phyloP scores from a whole-genome alignment of 2,888 invertebrate species.

The Bugulina stolonifera region DNA sequence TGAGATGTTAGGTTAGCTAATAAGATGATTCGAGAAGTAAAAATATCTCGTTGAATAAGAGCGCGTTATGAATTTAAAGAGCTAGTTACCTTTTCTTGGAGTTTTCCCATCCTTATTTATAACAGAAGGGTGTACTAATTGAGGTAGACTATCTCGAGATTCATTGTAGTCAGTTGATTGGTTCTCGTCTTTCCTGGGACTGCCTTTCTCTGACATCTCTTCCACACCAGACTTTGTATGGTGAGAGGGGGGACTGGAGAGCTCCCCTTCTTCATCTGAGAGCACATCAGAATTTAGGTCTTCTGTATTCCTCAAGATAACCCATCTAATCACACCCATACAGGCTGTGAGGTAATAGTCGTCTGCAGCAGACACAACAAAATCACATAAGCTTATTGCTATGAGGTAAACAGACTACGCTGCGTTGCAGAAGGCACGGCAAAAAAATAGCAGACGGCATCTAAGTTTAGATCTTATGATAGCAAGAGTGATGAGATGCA shows the following conservation, averaged over 20 bases:
- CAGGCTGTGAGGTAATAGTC: slow-evolving; percentile 86
- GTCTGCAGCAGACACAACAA: too few relatives aligned
- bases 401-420: too few relatives aligned
- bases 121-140: slow-evolving; percentile 2
- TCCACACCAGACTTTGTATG: neutral
- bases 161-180: neutral
- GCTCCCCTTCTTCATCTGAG: slow-evolving; percentile 22
- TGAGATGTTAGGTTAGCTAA: too few relatives aligned
- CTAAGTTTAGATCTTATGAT: too few relatives aligned
- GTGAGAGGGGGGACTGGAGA: neutral
- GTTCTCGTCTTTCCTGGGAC: neutral
- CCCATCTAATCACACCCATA: slow-evolving; percentile 73
- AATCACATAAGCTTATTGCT: too few relatives aligned
- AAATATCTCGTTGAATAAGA: neutral
- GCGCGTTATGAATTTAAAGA: too few relatives aligned
- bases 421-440: too few relatives aligned
- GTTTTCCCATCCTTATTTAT: slow-evolving; percentile 7
- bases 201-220: too few relatives aligned
- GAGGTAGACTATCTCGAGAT: slow-evolving; percentile 22
- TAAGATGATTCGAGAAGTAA: neutral
- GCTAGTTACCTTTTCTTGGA: slow-evolving; percentile 4
- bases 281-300: slow-evolving; percentile 5
- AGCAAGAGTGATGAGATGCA: too few relatives aligned
- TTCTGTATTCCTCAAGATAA: slow-evolving; percentile 54
- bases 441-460: too few relatives aligned